phyloP scores from a whole-genome alignment of 2,797 vertebrate genomes.

The Smutsia temminckii region DNA sequence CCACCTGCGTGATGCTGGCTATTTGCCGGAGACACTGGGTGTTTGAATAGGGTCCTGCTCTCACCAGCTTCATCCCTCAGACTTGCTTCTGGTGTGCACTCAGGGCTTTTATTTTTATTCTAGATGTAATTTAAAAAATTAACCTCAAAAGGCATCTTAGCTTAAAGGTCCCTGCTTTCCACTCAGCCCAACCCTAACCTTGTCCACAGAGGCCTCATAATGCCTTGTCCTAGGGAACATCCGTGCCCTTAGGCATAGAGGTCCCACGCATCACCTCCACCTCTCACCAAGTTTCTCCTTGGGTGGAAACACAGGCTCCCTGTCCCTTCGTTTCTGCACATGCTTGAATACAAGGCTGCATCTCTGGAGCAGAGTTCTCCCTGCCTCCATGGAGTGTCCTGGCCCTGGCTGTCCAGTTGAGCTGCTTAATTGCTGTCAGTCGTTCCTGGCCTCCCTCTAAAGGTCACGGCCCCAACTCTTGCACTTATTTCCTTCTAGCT shows the following conservation, averaged over 20 bases:
- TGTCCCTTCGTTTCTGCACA: not conserved
- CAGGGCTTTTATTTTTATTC: not conserved
- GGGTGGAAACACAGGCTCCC: not conserved
- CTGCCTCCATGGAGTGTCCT: not conserved
- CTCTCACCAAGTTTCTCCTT: not conserved
- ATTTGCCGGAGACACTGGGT: not conserved
- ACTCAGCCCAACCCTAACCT: not conserved
- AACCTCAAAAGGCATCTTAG: not conserved
- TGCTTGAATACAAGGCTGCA: rapidly evolving
- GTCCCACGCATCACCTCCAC: rapidly evolving
- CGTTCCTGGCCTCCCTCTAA: not conserved
- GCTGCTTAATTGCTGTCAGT: not conserved
- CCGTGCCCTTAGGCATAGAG: not conserved
- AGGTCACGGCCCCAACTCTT: not conserved
- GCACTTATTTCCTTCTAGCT: not conserved
- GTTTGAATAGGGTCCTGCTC: not conserved
- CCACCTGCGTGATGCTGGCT: not conserved
- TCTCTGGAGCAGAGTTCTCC: not conserved
- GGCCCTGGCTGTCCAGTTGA: not conserved
- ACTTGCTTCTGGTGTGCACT: not conserved
- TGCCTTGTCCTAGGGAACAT: not conserved
- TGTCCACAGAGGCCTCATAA: rapidly evolving
- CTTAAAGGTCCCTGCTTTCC: not conserved
- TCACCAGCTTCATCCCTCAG: not conserved
- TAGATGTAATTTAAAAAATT: not conserved